Evolutionary conservation across 2,888 invertebrate species (phyloP).

Genomic region (Nephrotoma appendiculata): DNA sequence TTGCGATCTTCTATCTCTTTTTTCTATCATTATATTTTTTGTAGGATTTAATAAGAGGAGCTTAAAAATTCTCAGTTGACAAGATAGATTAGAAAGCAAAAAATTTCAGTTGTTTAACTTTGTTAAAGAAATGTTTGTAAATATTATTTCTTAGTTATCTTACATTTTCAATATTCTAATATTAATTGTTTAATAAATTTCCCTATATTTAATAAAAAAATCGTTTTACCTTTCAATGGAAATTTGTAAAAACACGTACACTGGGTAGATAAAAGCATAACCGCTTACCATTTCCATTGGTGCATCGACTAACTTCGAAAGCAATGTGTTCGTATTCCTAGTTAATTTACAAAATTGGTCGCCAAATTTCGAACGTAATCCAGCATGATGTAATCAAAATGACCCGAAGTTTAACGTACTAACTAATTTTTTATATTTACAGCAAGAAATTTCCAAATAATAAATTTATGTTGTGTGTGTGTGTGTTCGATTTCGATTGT

Average conservation of each 20-base stretch:
- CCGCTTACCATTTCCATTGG: neutral
- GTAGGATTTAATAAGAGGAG: neutral
- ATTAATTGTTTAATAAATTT: too few relatives aligned
- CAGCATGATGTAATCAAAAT: neutral
- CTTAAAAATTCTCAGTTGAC: neutral
- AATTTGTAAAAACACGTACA: neutral
- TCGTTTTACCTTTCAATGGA: neutral
- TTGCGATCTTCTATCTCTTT: neutral
- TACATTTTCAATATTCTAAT: neutral
- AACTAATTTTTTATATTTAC: neutral
- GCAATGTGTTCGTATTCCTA: too few relatives aligned
- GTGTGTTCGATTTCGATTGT: neutral
- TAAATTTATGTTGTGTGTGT: neutral
- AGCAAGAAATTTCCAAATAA: neutral
- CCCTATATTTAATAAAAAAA: too few relatives aligned
- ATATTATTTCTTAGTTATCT: neutral
- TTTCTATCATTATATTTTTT: neutral
- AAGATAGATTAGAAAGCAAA: neutral
- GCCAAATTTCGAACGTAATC: neutral
- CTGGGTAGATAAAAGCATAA: neutral
- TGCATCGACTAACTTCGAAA: neutral
- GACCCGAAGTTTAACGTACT: neutral
- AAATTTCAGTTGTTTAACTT: neutral
- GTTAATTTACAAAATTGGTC: too few relatives aligned
- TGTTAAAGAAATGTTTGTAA: neutral